Percentiles rank a stretch among this genome's conserved stretches.
Conservation (phyloP, 2,797 vertebrate genomes). For the Sebastes matsubarae region DNA sequence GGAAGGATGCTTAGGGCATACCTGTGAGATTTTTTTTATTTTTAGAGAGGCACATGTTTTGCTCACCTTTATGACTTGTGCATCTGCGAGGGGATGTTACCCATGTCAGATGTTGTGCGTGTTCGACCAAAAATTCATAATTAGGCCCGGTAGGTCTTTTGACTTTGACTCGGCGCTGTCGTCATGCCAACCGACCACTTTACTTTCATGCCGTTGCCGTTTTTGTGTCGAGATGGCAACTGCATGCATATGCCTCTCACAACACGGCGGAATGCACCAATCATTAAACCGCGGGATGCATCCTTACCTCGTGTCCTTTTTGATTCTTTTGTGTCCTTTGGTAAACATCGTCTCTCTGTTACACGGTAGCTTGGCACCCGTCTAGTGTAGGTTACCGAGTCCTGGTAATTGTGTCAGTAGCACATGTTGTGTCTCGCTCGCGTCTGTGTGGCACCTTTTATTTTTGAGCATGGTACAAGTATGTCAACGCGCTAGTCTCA, state of each 20-base stretch:
- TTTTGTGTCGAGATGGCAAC: constrained; percentile 70
- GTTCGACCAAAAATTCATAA: constrained; percentile 71
- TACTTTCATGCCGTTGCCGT: constrained; percentile 67
- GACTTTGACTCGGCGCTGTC: constrained; percentile 61
- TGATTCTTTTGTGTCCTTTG: constrained; percentile 29
- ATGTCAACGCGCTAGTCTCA: constrained; percentile 69
- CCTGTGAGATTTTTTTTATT: constrained; percentile 59
- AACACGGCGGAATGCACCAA: constrained; percentile 52
- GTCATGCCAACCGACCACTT: constrained; percentile 75
- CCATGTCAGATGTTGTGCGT: background rate
- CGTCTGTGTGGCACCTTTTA: constrained; percentile 10
- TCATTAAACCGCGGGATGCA: constrained; percentile 59
- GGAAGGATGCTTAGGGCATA: constrained; percentile 29
- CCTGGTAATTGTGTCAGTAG: constrained; percentile 30
- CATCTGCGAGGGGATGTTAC: constrained; percentile 33
- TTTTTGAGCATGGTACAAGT: constrained; percentile 19
- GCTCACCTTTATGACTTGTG: constrained; percentile 56
- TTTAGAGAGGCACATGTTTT: constrained; percentile 43
- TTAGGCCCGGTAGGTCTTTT: constrained; percentile 69
- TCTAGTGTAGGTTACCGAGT: constrained; percentile 18
- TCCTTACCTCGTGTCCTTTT: constrained; percentile 25
- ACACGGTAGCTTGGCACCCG: background rate
- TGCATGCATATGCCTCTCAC: constrained; percentile 55
- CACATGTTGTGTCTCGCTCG: constrained; percentile 1
- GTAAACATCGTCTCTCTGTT: constrained; percentile 1